A percentile compares a stretch with the other conserved stretches of the same genome.
Conservation (phyloP, 2,888 invertebrate species). For the Cryptocheilus praepositus region DNA sequence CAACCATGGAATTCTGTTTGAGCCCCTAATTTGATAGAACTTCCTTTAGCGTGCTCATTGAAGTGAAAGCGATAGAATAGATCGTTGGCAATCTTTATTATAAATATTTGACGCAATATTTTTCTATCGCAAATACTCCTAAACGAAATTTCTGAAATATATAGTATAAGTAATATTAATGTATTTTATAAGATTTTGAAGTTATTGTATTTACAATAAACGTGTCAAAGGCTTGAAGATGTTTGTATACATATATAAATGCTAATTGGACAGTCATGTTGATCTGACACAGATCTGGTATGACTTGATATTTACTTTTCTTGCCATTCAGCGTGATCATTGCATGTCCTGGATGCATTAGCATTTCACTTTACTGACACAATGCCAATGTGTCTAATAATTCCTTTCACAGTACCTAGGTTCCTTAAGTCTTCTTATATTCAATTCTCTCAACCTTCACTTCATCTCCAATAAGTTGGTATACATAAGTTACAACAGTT, state of each 20-base stretch:
- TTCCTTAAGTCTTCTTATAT: slow-evolving; percentile 89
- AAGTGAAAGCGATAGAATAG: too few species aligned
- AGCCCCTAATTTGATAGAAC: too few species aligned
- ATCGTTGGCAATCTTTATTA: background rate
- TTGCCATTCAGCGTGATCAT: too few species aligned
- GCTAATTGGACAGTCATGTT: slow-evolving; percentile 22
- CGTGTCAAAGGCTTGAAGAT: slow-evolving; percentile 33
- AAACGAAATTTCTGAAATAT: background rate
- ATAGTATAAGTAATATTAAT: slow-evolving; percentile 1
- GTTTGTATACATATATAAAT: slow-evolving; percentile 39
- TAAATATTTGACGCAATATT: background rate
- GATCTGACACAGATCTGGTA: slow-evolving; percentile 14
- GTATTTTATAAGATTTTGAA: slow-evolving; percentile 15
- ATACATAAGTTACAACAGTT: slow-evolving; percentile 98
- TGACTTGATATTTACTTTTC: slow-evolving; percentile 20
- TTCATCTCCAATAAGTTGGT: slow-evolving; percentile 97
- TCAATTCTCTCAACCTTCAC: slow-evolving; percentile 99
- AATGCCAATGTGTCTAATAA: too few species aligned
- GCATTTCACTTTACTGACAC: too few species aligned
- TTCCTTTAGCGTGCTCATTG: too few species aligned
- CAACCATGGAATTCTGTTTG: too few species aligned
- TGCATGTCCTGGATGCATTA: too few species aligned
- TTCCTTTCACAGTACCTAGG: too few species aligned
- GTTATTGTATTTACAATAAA: slow-evolving; percentile 57
- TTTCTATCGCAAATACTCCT: background rate